Evolutionary conservation across 37 sponge, comb jelly and placozoan genomes (phyloP).

Genomic region (Diacarnus erythraeanus): DNA sequence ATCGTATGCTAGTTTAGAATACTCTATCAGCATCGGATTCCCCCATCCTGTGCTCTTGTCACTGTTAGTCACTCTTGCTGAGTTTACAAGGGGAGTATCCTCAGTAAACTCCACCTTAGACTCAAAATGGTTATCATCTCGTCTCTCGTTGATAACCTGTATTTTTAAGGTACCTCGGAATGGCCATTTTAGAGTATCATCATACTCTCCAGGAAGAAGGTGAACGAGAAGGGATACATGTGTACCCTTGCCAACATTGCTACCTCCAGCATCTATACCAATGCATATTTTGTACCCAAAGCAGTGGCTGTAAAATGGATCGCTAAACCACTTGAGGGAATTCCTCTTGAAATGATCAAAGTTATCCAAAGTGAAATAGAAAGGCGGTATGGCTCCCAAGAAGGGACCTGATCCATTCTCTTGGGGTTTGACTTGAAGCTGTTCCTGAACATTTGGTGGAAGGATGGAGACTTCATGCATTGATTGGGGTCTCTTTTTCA

Average conservation of each 20-base stretch:
- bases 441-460: conserved; percentile 3
- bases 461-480: conserved; percentile 11
- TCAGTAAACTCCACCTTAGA: conserved; percentile 11
- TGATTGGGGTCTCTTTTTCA: conserved; percentile 24
- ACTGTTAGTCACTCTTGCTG: conserved; percentile 9
- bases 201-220: conserved; percentile 36
- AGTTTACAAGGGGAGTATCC: conserved; percentile 22
- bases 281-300: conserved; percentile 44
- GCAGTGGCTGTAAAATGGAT: conserved; percentile 30
- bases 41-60: conserved; percentile 34
- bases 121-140: conserved; percentile 12
- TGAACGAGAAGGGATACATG: conserved; percentile 30
- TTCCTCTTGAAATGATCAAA: conserved; percentile 21
- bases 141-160: conserved; percentile 25
- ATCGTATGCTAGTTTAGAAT: conserved; percentile 5
- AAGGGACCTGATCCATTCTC: not conserved
- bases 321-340: conserved; percentile 30
- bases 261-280: conserved; percentile 22
- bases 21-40: not conserved
- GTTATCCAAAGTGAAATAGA: conserved; percentile 35
- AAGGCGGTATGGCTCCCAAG: conserved; percentile 8
- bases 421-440: not conserved
- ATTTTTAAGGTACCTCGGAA: conserved; percentile 13
- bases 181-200: conserved; percentile 42
- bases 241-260: conserved; percentile 23